Evolutionary conservation across 2,797 vertebrate species (phyloP).

Genomic region (Menidia menidia): DNA sequence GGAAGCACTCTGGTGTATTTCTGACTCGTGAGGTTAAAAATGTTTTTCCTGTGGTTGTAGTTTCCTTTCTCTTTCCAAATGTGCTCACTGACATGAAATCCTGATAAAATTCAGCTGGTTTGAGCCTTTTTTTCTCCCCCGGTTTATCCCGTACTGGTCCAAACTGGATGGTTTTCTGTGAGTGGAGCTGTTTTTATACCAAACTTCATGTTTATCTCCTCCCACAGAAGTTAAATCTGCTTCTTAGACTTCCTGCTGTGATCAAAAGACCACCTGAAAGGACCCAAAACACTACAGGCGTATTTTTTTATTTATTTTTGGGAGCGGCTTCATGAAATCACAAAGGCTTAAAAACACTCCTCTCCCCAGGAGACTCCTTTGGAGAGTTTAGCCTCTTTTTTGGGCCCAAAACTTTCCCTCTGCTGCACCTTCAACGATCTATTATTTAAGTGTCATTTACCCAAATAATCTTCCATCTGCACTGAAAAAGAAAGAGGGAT

Average conservation of each 20-base stretch:
- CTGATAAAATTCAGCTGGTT: too few species aligned
- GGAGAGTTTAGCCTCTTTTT: too few species aligned
- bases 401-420: too few species aligned
- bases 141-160: neutral
- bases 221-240: neutral
- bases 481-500: too few species aligned
- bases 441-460: too few species aligned
- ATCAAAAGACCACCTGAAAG: neutral
- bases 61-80: constrained; percentile 2
- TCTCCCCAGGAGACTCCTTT: too few species aligned
- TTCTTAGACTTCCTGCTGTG: neutral
- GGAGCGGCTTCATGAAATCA: neutral
- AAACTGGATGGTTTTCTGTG: too few species aligned
- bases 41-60: constrained; percentile 8
- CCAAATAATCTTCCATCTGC: too few species aligned
- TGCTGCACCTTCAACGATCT: too few species aligned
- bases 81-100: neutral
- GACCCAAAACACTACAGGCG: neutral
- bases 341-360: neutral
- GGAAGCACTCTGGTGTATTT: constrained; percentile 4
- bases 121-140: neutral
- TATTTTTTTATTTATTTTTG: neutral
- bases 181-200: too few species aligned
- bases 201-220: too few species aligned
- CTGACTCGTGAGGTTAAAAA: constrained; percentile 10